Evolutionary conservation across 2,888 invertebrate species (phyloP), one percentile per base, ranked within the genome.

Genomic region (Anthophora plumipes): DNA sequence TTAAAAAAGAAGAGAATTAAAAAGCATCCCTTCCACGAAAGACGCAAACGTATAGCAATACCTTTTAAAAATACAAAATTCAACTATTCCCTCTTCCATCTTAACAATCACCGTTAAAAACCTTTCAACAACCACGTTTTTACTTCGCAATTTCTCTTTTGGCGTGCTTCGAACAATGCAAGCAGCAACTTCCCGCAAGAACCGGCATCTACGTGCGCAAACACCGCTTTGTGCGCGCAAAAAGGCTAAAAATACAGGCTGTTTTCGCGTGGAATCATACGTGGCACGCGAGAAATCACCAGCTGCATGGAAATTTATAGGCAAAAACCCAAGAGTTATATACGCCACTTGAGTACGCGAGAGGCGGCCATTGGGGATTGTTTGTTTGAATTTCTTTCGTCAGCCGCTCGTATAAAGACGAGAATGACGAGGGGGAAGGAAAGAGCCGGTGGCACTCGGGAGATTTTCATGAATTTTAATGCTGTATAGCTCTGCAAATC

Each of bases 401-500:
- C 46, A 20, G 17, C 22, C 14, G 12, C 25, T 20, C 20, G 17
- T 57, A 50, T 43, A 63, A 72, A 64, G 31, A 43, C 17, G n/a
- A 72, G 57, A 22, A 43, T 12, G n/a, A 39, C 17, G 52, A 48
- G 9, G 61, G n/a, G 14, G 54, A 20, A 25, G 43, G 43, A n/a
- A 20, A 9, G 22, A 2, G 17, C 22, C 22, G 11, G 20, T 5
- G 14, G 37, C 54, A 64, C 57, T 76, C 43, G 57, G 57, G 63
- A 37, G 43, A 50, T 72, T 72, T 76, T 64, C 76, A 76, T 76
- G 74, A 76, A 76, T 76, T 73, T 73, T 73, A 59, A 76, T 64
- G 57, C 57, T 50, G 31, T 20, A 63, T 50, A 73, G 57, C 63
- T 50, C 48, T 43, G 74, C 50, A 64, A 63, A 73, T 57, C 73